Base-by-base conservation (phyloP, 2,888 invertebrate species). In the Agrilus cyanescens region DNA sequence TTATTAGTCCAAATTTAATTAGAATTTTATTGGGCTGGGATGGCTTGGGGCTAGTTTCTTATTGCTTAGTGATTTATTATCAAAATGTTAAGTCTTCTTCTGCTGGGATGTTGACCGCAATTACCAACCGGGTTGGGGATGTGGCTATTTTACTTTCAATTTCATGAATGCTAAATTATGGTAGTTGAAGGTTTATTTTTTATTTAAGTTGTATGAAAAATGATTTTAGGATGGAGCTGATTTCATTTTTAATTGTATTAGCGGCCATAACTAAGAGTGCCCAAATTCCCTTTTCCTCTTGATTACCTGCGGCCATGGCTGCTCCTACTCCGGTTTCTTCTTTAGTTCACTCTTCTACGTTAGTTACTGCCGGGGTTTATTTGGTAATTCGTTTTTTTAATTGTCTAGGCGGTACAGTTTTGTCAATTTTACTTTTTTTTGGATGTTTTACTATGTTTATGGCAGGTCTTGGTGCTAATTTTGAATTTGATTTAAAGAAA, bases 211-310 rank as follows among this genome's bases (percentile, higher is more conserved):
- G 72, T 65, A 71, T 73, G 57, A 58, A 56, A 51, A 63, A 57
- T 62, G 65, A 69, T 66, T 64, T 43, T 50, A 54, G 53, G 44
- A 73, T 73, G 60, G 51, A 51, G 53, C 57, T 73, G 54, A 62
- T 72, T 62, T 58, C 60, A 0, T 7, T 52, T n/a, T 66, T 74
- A 55, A 58, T 72, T 49, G 66, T 69, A 59, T 63, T 72, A 52
- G 77, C 78, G 0, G 71, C 74, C 40, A 75, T 82, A 68, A 83
- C 83, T 46, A 85, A 85, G 66, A 85, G 83, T 52, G 85, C 84
- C 59, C 84, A 85, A 65, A 76, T 85, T 72, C 84, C 85, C 37
- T 86, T 85, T 78, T 82, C 80, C 48, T 74, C 80, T 36, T 85
- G 84, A 55, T 64, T 84, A 38, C 85, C 85, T 0, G 78, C 77